These are phyloP conservation scores for Mugil cephalus DNA, from an alignment of 2,113 vertebrate species.

Conservation along the genomic window DNA sequence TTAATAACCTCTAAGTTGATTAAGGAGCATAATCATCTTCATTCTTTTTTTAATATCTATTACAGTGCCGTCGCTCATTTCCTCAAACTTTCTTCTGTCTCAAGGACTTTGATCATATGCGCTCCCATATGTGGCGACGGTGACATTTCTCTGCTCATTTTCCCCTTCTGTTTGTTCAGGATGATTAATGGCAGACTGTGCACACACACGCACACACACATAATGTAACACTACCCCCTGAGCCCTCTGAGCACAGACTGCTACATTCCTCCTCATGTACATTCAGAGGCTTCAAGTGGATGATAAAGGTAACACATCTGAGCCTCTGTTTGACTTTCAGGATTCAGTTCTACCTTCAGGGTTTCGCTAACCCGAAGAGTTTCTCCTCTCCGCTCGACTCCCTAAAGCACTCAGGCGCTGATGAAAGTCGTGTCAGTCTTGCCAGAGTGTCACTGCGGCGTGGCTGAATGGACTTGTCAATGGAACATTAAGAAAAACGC, in stretches of 20 bases:
- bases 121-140: conserved; percentile 2
- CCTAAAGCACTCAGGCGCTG: conserved; percentile 36
- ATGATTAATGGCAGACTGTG: conserved; percentile 37
- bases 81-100: conserved; percentile 48
- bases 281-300: conserved; percentile 16
- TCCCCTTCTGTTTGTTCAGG: conserved; percentile 30
- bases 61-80: conserved; percentile 58
- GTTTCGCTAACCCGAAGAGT: conserved; percentile 35
- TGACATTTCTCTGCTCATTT: conserved; percentile 44
- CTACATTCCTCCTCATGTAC: conserved; percentile 24
- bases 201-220: neutral
- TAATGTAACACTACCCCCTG: neutral
- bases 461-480: conserved; percentile 30
- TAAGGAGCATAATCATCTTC: conserved; percentile 62
- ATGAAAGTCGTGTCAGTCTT: conserved; percentile 57
- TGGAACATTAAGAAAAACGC: conserved; percentile 39
- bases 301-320: conserved; percentile 29
- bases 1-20: conserved; percentile 77
- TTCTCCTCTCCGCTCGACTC: conserved; percentile 48
- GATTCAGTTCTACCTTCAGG: conserved; percentile 39
- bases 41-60: conserved; percentile 52
- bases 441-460: conserved; percentile 5
- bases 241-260: neutral
- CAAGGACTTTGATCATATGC: conserved; percentile 37
- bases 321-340: conserved; percentile 47